Base-by-base conservation (phyloP, 2,113 vertebrate species). In the Microcebus griseorufus region DNA sequence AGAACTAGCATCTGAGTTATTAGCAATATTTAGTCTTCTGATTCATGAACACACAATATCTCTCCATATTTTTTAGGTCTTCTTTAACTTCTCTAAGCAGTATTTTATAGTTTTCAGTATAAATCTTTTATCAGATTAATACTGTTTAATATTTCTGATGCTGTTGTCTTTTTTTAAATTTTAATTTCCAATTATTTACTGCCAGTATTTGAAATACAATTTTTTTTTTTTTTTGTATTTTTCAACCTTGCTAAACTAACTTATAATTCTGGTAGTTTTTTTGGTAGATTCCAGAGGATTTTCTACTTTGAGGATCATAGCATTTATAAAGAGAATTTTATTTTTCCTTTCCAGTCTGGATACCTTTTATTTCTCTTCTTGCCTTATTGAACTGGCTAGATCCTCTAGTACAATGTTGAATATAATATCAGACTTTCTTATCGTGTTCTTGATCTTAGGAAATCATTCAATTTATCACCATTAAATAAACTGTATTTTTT, bases 351-450 rank as follows among this genome's bases (percentile, higher is more conserved):
- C 9, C 29, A 42, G 29, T 60, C 65, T 81, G 37, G 13, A 58
- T 91, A 23, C 53, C n/a, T 90, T 79, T 90, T 67, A 29, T 81
- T 81, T 81, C 60, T 90, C 67, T 90, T 53, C 64, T 91, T 81
- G 13, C 39, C 37, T 70, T 70, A 81, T 11, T 70, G 76, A 69
- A 58, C 39, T 67, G 51, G 51, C n/a, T 72, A 87, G 67, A 72
- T 37, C n/a, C 37, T 62, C 70, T 62, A 81, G 11, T 58, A 80
- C 18, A 55, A 81, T 25, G 14, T 58, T 53, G 34, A 53, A 90
- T 90, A 10, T 23, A 53, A 90, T 16, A 83, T 64, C 39, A 64
- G 39, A 83, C 42, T 83, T 83, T 45, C 42, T 65, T 29, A 48
- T 84, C 29, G 45, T 65, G 39, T 65, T 83, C 45, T 32, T 48